phyloP scores from a whole-genome alignment of 1,140 invertebrate species.

The Anoplophora glabripennis region DNA sequence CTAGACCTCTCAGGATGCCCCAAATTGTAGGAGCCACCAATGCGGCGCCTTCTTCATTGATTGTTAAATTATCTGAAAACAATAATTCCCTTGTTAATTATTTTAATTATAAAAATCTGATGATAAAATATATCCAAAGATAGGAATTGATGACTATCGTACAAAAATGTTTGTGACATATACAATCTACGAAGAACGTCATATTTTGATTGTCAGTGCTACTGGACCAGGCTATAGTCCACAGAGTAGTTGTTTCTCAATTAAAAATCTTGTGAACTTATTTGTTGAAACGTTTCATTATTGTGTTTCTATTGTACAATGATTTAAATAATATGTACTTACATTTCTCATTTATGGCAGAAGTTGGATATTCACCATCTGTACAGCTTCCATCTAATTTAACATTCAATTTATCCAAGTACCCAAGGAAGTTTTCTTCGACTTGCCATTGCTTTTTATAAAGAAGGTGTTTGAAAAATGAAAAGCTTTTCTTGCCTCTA shows the following conservation, averaged over 20 bases:
- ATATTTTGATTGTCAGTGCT: no score
- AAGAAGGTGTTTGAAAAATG: neutral
- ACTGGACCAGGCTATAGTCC: no score
- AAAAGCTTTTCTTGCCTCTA: neutral
- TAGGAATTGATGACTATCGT: neutral
- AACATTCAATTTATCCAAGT: constrained; percentile 52
- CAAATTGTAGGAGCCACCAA: constrained; percentile 58
- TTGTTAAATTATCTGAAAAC: constrained; percentile 46
- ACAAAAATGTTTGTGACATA: neutral
- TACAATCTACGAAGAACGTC: no score
- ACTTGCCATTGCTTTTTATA: constrained; percentile 35
- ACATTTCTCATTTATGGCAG: constrained; percentile 73
- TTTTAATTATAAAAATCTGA: neutral
- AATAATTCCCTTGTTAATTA: constrained; percentile 22
- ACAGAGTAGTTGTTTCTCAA: no score
- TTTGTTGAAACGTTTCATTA: neutral
- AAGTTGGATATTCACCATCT: constrained; percentile 55
- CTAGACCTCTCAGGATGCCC: constrained; percentile 75
- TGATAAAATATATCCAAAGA: neutral
- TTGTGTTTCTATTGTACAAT: neutral
- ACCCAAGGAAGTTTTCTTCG: constrained; percentile 43
- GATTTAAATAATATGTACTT: constrained; percentile 46
- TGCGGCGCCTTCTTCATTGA: constrained; percentile 36
- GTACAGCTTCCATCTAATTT: constrained; percentile 55
- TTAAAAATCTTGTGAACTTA: neutral